Base-by-base conservation (phyloP, 2,113 vertebrate genomes). In the Cryptomyrus ogoouensis region DNA sequence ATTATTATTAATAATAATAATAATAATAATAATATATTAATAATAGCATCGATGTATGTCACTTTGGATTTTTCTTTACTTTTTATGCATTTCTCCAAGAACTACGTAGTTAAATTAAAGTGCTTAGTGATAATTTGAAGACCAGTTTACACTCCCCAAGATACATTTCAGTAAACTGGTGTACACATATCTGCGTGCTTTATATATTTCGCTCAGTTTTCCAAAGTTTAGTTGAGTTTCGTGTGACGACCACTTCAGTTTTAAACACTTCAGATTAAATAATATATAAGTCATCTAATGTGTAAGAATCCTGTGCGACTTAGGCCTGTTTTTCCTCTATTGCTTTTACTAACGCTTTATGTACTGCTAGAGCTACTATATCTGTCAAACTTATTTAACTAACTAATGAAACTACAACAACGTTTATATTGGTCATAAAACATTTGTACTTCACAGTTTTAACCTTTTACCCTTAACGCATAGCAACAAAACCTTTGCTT, bases 331-430 rank as follows among this genome's bases (percentile, higher is more conserved):
- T 42, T 17, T 42, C 1, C 15, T 42, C 1, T 19, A 42, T 19
- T 1, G 35, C 6, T 42, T 35, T 80, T 42, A 19, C 31, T 39
- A 80, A 80, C 15, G 74, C 31, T 80, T 19, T 42, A 80, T 13
- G 5, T 80, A 39, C 70, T 77, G 15, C 35, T 42, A 80, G 74
- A 17, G 6, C n/a, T 17, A 80, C 31, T 17, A 80, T 42, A 80
- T 80, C 35, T 80, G 74, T 80, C 35, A 80, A 80, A 80, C 35
- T 42, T 80, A 77, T 77, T 77, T 77, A 80, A 80, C 31, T 80
- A 80, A 80, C 74, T 80, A 80, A 80, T 80, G 74, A 80, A 80
- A 42, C 74, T 80, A 19, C 35, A 42, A 19, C 74, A 42, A 80
- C 5, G 12, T 42, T 80, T 80, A 39, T 80, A 42, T 42, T 42